Percentiles rank a stretch among this genome's conserved stretches.
Evolutionary conservation across 2,888 invertebrate species (phyloP).

Genomic region (Lepidochrysops patricia): DNA sequence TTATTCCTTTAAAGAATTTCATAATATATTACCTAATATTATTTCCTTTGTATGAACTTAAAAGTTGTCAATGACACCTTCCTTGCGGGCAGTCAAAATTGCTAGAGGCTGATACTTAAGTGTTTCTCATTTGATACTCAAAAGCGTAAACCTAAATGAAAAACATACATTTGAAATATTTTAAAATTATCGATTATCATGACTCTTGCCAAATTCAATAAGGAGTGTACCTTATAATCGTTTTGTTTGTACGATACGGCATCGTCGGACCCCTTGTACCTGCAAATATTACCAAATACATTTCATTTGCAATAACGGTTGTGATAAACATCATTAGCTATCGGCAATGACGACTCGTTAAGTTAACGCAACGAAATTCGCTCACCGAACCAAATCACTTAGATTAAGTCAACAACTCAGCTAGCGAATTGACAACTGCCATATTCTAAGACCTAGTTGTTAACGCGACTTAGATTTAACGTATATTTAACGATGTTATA

Average conservation of each 20-base stretch:
- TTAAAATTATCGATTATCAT: too few species aligned
- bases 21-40: not conserved
- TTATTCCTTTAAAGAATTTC: not conserved
- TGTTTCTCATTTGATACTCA: conserved; percentile 2
- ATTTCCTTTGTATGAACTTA: not conserved
- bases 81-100: not conserved
- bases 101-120: not conserved
- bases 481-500: conserved; percentile 44
- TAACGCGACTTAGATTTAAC: conserved; percentile 44
- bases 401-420: conserved; percentile 55
- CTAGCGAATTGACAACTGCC: conserved; percentile 73
- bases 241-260: conserved; percentile 24
- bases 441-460: conserved; percentile 68
- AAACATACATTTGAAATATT: too few species aligned
- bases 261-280: conserved; percentile 50
- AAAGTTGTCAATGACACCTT: not conserved
- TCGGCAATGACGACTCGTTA: conserved; percentile 33
- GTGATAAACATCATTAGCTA: conserved; percentile 63
- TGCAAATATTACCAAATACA: conserved; percentile 57
- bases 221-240: conserved; percentile 4
- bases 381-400: conserved; percentile 48
- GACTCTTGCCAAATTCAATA: conserved; percentile 14
- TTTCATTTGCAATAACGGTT: conserved; percentile 68
- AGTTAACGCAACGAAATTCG: conserved; percentile 43
- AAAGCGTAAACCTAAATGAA: not conserved